Evolutionary conservation across 2,797 vertebrate genomes (phyloP), one percentile per base, ranked within the genome.

Genomic region (Astyanax mexicanus): DNA sequence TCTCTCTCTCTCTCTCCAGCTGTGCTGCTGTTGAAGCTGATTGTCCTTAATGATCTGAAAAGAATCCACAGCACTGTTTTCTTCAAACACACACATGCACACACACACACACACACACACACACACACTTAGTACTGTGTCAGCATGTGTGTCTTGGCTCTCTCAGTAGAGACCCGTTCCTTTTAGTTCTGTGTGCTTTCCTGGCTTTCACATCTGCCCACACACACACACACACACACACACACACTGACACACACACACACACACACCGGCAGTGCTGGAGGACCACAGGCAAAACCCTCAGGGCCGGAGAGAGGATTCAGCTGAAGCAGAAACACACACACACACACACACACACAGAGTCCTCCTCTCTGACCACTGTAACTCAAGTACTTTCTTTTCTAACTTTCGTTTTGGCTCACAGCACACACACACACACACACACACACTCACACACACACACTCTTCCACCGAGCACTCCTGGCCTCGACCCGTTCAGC

Each of bases 131-230:
- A 1, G 35, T 76, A 74, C 78, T 57, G 1, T 58, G 70, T 55
- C 75, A 69, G 67, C 47, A 72, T 78, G 62, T 55, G n/a, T n/a
- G n/a, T n/a, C n/a, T n/a, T n/a, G n/a, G 82, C 83, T 88, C 83
- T 82, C 84, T 85, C 84, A 83, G 49, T 9, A 10, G 19, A 23
- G 21, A n/a, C 9, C 23, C 8, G 1, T 52, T 87, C 85, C 87
- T 80, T 88, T 90, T 87, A 84, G 89, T 85, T 82, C 75, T 71
- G 83, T 81, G 69, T 79, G 57, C 72, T 81, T 86, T 86, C 81
- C 86, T 90, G 90, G 89, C 89, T 79, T 92, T 86, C 83, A 90
- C 25, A 54, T 76, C 27, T 49, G 51, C 40, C 51, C 19, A 54
- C 52, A 45, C n/a, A 21, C 47, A 52, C 11, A 11, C 57, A 40